Percentiles rank a stretch among this genome's conserved stretches.
phyloP scores from a whole-genome alignment of 1,140 invertebrate species.

The Eupeodes corollae region DNA sequence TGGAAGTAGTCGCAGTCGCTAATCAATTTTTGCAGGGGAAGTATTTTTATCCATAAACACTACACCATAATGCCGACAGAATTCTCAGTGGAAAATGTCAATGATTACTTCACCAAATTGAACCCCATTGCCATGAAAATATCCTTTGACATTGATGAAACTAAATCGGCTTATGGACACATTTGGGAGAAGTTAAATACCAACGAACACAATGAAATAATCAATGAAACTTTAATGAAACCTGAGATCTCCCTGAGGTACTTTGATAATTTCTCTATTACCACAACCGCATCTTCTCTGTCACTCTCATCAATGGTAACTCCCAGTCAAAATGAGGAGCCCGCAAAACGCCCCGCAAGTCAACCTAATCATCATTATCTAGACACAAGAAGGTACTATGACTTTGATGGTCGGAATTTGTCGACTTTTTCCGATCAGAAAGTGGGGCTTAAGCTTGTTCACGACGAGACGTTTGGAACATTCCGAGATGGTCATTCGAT shows the following conservation, averaged over 20 bases:
- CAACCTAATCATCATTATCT: neutral
- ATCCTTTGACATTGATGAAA: constrained; percentile 14
- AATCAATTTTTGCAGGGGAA: no score
- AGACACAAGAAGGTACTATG: constrained; percentile 2
- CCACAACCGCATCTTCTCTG: neutral
- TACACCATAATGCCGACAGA: no score
- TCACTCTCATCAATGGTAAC: neutral
- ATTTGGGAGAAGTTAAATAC: constrained; percentile 14
- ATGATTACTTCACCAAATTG: constrained; percentile 18
- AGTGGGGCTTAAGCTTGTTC: constrained; percentile 17
- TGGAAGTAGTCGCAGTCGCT: no score
- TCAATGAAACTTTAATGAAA: constrained; percentile 22
- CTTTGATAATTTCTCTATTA: constrained; percentile 3
- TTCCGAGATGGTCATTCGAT: constrained; percentile 29
- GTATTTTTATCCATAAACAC: no score
- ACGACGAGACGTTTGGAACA: constrained; percentile 18
- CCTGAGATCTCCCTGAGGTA: constrained; percentile 19
- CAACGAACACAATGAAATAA: constrained; percentile 16
- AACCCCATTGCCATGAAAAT: constrained; percentile 27
- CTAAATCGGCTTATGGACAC: constrained; percentile 14
- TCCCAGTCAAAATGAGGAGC: neutral
- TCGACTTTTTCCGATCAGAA: constrained; percentile 16
- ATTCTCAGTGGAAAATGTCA: no score
- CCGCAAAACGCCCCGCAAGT: no score
- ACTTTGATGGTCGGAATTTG: constrained; percentile 15